phyloP scores from a whole-genome alignment of 2,797 vertebrate genomes.

The Anas bahamensis region DNA sequence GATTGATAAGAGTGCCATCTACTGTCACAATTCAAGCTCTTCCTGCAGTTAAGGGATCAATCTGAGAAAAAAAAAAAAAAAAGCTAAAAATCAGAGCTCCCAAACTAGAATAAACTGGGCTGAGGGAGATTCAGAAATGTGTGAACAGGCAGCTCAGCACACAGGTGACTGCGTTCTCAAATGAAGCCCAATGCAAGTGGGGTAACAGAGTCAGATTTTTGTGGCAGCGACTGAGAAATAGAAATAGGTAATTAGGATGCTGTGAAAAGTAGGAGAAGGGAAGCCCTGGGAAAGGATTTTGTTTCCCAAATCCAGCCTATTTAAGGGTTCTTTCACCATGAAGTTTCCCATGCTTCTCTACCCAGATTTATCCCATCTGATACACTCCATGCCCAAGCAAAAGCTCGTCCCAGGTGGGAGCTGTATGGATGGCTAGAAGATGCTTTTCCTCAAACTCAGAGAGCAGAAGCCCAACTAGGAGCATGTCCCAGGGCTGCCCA shows the following conservation, averaged over 20 bases:
- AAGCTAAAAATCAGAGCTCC: background rate
- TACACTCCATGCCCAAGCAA: background rate
- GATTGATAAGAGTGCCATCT: conserved; percentile 34
- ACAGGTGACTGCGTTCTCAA: accelerated
- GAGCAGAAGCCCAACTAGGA: background rate
- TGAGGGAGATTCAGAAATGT: background rate
- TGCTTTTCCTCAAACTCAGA: background rate
- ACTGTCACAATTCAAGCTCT: background rate
- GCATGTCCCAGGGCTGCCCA: background rate
- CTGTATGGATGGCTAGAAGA: no score
- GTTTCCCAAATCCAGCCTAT: background rate
- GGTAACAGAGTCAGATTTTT: background rate
- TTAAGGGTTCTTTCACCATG: background rate
- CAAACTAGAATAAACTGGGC: background rate
- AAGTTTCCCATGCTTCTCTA: background rate
- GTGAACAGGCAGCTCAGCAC: background rate
- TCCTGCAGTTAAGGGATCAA: background rate
- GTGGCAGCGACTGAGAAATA: background rate
- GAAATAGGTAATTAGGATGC: no score
- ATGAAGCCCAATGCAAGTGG: accelerated
- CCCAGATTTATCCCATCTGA: no score
- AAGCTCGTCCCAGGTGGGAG: background rate
- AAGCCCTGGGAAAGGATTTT: background rate
- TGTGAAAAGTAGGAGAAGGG: background rate
- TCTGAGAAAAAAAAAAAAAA: background rate